Evolutionary conservation across 2,113 vertebrate species (phyloP).

Genomic region (Nesoenas mayeri): DNA sequence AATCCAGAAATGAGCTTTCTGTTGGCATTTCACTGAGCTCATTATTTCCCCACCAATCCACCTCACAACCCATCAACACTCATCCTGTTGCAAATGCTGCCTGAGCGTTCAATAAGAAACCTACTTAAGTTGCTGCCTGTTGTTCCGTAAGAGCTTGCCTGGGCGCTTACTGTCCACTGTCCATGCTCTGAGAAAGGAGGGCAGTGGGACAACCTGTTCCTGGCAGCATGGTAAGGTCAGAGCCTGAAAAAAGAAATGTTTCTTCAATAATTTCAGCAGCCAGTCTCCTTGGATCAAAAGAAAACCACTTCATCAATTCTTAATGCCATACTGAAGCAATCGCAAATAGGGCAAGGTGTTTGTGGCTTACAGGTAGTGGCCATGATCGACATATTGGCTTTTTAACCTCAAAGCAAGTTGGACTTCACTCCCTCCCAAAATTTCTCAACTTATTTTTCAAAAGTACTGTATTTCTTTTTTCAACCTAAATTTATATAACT

Average conservation of each 20-base stretch:
- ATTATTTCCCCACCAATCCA: neutral
- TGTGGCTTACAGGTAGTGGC: neutral
- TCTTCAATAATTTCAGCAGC: neutral
- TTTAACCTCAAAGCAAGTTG: neutral
- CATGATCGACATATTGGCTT: neutral
- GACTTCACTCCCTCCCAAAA: neutral
- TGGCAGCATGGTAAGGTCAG: constrained; percentile 79
- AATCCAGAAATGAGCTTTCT: neutral
- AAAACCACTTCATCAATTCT: neutral
- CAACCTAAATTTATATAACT: neutral
- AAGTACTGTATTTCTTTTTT: neutral
- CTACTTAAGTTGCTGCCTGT: constrained; percentile 81
- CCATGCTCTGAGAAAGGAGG: constrained; percentile 87
- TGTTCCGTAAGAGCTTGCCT: constrained; percentile 78
- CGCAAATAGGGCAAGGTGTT: neutral
- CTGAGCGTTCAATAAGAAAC: neutral
- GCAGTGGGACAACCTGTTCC: constrained; percentile 70
- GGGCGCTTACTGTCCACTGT: constrained; percentile 79
- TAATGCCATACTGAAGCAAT: neutral
- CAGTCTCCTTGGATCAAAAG: neutral
- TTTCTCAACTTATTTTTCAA: neutral
- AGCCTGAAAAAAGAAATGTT: constrained; percentile 67
- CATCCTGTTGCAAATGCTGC: neutral
- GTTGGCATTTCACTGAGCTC: neutral
- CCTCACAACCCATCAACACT: neutral